Percentiles rank a stretch among this genome's conserved stretches.
phyloP scores from a whole-genome alignment of 2,113 vertebrate genomes.

The Anseranas semipalmata region DNA sequence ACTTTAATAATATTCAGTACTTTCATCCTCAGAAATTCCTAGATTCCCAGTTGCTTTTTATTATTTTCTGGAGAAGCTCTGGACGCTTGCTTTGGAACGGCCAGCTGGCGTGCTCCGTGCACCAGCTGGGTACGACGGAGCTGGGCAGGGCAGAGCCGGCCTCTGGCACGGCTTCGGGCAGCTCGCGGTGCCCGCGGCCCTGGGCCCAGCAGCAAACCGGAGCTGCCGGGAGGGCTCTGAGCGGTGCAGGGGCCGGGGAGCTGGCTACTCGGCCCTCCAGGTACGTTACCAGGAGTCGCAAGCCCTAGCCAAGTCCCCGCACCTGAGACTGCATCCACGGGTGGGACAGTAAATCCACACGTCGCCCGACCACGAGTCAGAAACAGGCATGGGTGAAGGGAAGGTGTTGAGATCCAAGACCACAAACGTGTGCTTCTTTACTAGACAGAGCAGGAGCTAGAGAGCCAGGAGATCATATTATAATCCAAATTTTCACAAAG shows the following conservation, averaged over 20 bases:
- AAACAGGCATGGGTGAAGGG: background rate
- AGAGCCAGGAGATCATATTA: background rate
- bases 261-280: too few relatives aligned
- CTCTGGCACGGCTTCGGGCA: too few relatives aligned
- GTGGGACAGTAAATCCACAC: accelerated
- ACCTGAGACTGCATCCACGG: accelerated
- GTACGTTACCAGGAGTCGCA: too few relatives aligned
- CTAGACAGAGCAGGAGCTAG: background rate
- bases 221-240: too few relatives aligned
- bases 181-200: too few relatives aligned
- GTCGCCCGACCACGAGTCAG: background rate
- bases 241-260: too few relatives aligned
- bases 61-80: background rate
- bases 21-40: background rate
- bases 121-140: background rate
- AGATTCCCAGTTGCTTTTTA: background rate
- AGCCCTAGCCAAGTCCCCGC: too few relatives aligned
- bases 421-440: accelerated
- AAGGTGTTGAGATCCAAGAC: background rate
- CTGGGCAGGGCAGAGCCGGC: background rate
- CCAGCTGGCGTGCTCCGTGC: accelerated
- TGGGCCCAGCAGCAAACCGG: too few relatives aligned
- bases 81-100: background rate
- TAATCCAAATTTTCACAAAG: background rate
- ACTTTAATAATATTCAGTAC: accelerated